These are phyloP conservation scores for Siniperca chuatsi DNA, from an alignment of 2,113 vertebrate genomes.

Conservation along the genomic window DNA sequence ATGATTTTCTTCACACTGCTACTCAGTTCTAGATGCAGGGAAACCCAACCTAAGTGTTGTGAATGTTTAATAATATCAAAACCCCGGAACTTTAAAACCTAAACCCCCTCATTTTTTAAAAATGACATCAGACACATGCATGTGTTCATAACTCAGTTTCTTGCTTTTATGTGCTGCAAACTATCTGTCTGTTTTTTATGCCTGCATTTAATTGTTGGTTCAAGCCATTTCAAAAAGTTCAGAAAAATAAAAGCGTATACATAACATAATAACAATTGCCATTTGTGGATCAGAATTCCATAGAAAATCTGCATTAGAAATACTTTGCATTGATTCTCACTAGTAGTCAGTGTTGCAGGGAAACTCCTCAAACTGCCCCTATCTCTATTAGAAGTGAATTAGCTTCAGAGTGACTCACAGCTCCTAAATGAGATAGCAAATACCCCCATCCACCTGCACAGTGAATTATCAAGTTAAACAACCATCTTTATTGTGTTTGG, in stretches of 20 bases:
- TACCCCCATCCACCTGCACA: conserved; percentile 16
- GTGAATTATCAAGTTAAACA: conserved; percentile 57
- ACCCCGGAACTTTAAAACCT: not conserved
- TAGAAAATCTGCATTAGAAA: not conserved
- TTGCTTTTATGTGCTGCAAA: not conserved
- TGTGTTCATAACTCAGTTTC: not conserved
- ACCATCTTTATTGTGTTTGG: conserved; percentile 56
- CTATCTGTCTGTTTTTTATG: not conserved
- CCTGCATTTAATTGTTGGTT: not conserved
- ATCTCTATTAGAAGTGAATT: not conserved
- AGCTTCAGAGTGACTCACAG: conserved; percentile 3
- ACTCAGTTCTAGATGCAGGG: not conserved
- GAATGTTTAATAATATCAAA: not conserved
- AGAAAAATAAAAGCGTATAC: not conserved
- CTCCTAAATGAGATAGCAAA: conserved; percentile 33
- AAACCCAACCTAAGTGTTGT: not conserved
- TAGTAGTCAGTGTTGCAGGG: conserved; percentile 2
- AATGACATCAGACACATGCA: not conserved
- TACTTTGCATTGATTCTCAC: not conserved
- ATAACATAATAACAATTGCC: not conserved
- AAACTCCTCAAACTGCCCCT: not conserved
- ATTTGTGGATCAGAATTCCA: not conserved
- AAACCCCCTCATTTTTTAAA: not conserved
- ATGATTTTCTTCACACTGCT: conserved; percentile 12
- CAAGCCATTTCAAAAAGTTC: not conserved